Conservation (phyloP, 2,888 invertebrate species). For the Brenthis daphne region DNA sequence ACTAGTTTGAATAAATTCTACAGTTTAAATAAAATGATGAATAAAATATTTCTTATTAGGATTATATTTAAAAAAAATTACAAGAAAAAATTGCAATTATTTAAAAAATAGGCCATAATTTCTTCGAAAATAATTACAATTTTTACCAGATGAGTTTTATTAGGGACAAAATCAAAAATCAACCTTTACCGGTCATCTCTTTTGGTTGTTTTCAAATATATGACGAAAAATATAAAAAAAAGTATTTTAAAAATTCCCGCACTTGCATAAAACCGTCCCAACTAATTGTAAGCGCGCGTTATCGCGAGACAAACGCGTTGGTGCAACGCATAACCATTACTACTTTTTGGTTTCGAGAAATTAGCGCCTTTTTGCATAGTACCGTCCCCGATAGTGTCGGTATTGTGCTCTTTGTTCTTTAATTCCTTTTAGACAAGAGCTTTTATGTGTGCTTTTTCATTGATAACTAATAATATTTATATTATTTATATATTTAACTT, state of each 20-base stretch:
- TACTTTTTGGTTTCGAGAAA: slow-evolving; percentile 79
- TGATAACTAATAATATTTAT: slow-evolving; percentile 6
- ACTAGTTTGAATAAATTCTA: no score
- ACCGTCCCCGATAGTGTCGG: slow-evolving; percentile 53
- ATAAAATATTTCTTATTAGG: no score
- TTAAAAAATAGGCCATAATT: no score
- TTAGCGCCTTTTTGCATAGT: slow-evolving; percentile 81
- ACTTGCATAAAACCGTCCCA: slow-evolving; percentile 58
- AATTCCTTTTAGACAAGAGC: slow-evolving; percentile 37
- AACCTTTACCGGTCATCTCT: neutral
- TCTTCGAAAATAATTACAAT: no score
- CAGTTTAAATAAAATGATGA: no score
- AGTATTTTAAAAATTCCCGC: slow-evolving; percentile 10
- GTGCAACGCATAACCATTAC: slow-evolving; percentile 81
- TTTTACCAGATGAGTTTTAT: no score
- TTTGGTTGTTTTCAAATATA: neutral
- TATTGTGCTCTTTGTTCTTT: slow-evolving; percentile 42
- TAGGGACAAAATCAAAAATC: neutral
- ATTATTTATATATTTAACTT: no score
- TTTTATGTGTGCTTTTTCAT: slow-evolving; percentile 14
- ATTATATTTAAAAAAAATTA: no score
- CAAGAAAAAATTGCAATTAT: no score
- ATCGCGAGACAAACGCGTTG: slow-evolving; percentile 81
- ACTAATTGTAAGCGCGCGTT: slow-evolving; percentile 81
- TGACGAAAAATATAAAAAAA: slow-evolving; percentile 1